Base-by-base conservation (phyloP, 2,797 vertebrate genomes). In the Halcyon badia region DNA sequence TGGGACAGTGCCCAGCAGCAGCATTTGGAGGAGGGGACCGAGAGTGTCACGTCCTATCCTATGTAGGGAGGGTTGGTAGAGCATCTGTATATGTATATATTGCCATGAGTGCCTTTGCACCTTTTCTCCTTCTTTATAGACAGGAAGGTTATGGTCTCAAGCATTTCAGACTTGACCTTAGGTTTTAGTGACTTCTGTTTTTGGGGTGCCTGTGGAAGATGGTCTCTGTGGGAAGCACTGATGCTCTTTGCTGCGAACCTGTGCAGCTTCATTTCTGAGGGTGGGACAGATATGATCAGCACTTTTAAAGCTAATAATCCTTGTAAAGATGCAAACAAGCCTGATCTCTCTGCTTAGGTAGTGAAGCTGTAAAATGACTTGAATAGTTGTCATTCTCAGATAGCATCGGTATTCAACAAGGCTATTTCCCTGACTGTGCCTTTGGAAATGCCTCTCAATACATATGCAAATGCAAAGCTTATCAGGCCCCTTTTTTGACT, bases 341-440 rank as follows among this genome's bases (percentile, higher is more conserved):
- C 70, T 56, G 86, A 90, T 95, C 60, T 94, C 84, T 86, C 78
- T 68, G 56, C 87, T 95, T 91, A 79, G 83, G 83, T 96, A 89
- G 89, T 71, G 87, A 86, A 94, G 78, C 92, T 87, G 81, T 95
- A 94, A 90, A 85, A 93, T 86, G 41, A 68, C 75, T 90, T 78
- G 39, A 86, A 75, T 87, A 82, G 70, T 94, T 65, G 56, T 75
- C 92, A 62, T 95, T 91, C 93, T 97, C 93, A 87, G 94, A 96
- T 71, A 91, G 83, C 90, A 93, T 97, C 97, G 91, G 96, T 79
- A 95, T 97, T 96, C 97, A 42, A 49, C 68, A 28, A 62, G 89
- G 81, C 77, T 61, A 66, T 96, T 96, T 96, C 94, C 92, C 96
- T 26, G 46, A 7, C 69, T 71, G 33, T 62, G 92, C 78, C 93